Percentiles rank a stretch among this genome's conserved stretches.
These are phyloP conservation scores for Lineus longissimus DNA, from an alignment of 1,140 invertebrate species.

Conservation along the genomic window DNA sequence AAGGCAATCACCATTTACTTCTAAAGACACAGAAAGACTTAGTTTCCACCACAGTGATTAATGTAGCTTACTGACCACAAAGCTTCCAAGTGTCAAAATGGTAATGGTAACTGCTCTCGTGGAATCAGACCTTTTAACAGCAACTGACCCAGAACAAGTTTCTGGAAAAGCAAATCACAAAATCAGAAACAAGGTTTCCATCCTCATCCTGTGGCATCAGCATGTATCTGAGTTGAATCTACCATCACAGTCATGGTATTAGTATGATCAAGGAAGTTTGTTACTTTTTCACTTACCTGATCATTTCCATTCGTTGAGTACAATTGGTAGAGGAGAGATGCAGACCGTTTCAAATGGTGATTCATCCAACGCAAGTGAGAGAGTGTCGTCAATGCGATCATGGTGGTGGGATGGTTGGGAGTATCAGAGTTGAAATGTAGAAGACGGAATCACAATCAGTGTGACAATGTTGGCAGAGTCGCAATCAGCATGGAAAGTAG, in stretches of 20 bases:
- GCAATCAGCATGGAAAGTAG: not conserved
- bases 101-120: not conserved
- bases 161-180: no score
- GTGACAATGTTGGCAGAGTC: not conserved
- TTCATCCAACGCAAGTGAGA: not conserved
- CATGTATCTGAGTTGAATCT: no score
- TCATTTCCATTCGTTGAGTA: not conserved
- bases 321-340: not conserved
- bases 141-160: no score
- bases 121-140: no score
- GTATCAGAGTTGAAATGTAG: no score
- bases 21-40: not conserved
- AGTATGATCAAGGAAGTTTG: no score
- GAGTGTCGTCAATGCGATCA: not conserved
- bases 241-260: no score
- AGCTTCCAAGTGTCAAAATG: not conserved
- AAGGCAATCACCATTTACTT: not conserved
- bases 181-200: no score
- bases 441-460: not conserved
- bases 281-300: constrained; percentile 1
- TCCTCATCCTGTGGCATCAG: no score
- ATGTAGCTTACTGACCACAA: not conserved
- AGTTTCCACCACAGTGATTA: not conserved
- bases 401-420: not conserved
- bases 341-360: not conserved